A percentile compares a stretch with the other conserved stretches of the same genome.
These are phyloP conservation scores for Sebastes taczanowskii DNA, from an alignment of 2,797 vertebrate species.

Conservation along the genomic window DNA sequence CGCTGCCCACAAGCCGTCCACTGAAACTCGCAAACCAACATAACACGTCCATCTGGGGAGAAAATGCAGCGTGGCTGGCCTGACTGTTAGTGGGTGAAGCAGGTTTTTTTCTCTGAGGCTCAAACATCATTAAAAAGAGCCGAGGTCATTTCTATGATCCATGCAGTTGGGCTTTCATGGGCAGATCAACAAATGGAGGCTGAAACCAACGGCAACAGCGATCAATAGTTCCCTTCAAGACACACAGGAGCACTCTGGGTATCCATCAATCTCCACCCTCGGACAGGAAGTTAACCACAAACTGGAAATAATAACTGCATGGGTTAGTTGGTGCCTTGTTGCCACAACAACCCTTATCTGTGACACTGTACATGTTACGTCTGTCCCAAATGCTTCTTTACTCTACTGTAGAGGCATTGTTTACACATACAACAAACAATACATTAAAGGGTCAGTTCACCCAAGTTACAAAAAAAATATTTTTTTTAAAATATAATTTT, in stretches of 20 bases:
- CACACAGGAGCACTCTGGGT: slow-evolving; percentile 78
- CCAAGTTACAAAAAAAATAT: neutral
- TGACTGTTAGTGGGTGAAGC: slow-evolving; percentile 44
- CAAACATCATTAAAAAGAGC: slow-evolving; percentile 70
- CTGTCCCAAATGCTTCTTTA: neutral
- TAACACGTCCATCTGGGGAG: neutral
- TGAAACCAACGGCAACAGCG: slow-evolving; percentile 78
- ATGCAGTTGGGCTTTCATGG: slow-evolving; percentile 65
- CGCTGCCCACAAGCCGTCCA: neutral
- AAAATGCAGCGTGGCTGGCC: neutral
- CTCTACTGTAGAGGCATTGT: neutral
- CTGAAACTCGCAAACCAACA: slow-evolving; percentile 29
- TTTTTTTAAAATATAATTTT: neutral
- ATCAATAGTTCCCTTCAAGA: slow-evolving; percentile 84
- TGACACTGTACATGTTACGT: neutral
- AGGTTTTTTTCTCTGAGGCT: slow-evolving; percentile 43
- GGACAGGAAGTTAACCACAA: slow-evolving; percentile 71
- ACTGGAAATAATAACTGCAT: slow-evolving; percentile 68
- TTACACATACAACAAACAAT: neutral
- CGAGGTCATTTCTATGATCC: slow-evolving; percentile 69
- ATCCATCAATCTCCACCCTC: slow-evolving; percentile 78
- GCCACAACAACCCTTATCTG: slow-evolving; percentile 19
- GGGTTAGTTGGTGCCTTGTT: slow-evolving; percentile 42
- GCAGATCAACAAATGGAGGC: slow-evolving; percentile 82
- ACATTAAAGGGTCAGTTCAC: neutral